Evolutionary conservation across 2,797 vertebrate species (phyloP).

Genomic region (Chiloscyllium punctatum): DNA sequence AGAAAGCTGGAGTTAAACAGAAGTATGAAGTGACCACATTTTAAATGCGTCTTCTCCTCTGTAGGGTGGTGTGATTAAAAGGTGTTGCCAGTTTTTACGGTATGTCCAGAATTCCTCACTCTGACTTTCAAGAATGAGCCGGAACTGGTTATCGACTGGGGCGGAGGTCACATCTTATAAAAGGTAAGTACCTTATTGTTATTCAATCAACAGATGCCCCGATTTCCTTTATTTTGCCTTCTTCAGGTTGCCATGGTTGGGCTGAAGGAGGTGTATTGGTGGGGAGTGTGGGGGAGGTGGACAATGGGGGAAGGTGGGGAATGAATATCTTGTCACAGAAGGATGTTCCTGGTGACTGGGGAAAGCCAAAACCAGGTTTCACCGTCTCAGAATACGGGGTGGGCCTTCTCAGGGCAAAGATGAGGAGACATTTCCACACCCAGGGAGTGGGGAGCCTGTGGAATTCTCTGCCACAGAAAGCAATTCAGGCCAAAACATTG

Average conservation of each 20-base stretch:
- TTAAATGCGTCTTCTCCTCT: not conserved
- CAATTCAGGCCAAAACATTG: no score
- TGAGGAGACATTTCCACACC: no score
- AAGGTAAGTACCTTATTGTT: not conserved
- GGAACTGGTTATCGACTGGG: not conserved
- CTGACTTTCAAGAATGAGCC: not conserved
- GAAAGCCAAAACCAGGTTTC: no score
- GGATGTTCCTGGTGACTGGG: no score
- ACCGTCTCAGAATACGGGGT: no score
- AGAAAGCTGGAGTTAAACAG: constrained; percentile 8
- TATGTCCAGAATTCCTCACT: constrained; percentile 50
- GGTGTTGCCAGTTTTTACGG: constrained; percentile 38
- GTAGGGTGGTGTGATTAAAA: not conserved
- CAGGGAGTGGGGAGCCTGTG: no score
- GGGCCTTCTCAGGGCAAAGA: no score
- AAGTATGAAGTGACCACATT: not conserved
- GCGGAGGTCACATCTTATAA: not conserved
- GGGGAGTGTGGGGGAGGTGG: no score
- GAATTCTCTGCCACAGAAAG: no score
- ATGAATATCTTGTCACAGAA: not conserved
- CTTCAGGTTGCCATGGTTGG: not conserved
- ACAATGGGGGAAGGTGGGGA: no score
- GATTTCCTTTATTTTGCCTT: not conserved
- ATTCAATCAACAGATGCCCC: not conserved
- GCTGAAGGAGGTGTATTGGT: no score